These are phyloP conservation scores for Pseudonaja textilis DNA, from an alignment of 2,113 vertebrate species.

Conservation along the genomic window DNA sequence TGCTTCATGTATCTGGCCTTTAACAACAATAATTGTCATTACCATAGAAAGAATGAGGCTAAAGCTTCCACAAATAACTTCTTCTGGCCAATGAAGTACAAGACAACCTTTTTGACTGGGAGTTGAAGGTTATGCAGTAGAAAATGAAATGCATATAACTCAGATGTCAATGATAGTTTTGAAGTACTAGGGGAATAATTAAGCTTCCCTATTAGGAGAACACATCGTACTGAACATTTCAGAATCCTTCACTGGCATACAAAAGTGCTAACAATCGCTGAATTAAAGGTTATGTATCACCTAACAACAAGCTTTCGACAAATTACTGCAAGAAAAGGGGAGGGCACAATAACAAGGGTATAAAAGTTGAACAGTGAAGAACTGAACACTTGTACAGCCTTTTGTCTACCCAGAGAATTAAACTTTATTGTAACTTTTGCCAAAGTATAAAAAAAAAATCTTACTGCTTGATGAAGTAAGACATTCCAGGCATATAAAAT, in stretches of 20 bases:
- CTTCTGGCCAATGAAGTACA: slow-evolving; percentile 19
- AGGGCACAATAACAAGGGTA: slow-evolving; percentile 57
- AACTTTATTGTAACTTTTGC: slow-evolving; percentile 1
- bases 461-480: background rate
- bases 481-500: background rate
- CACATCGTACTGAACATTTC: slow-evolving; percentile 60
- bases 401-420: slow-evolving; percentile 16
- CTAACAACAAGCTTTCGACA: slow-evolving; percentile 79
- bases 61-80: slow-evolving; percentile 15
- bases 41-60: slow-evolving; percentile 36
- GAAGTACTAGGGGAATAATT: slow-evolving; percentile 66
- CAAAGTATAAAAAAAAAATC: background rate
- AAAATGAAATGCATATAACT: slow-evolving; percentile 49
- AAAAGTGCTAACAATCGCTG: slow-evolving; percentile 88
- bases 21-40: background rate
- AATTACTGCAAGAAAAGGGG: slow-evolving; percentile 71
- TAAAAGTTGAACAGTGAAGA: slow-evolving; percentile 54
- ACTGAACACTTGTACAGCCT: slow-evolving; percentile 21
- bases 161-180: slow-evolving; percentile 53
- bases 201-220: slow-evolving; percentile 57
- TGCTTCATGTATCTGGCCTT: slow-evolving; percentile 20
- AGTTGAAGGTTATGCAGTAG: slow-evolving; percentile 54
- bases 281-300: slow-evolving; percentile 89
- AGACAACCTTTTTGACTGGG: slow-evolving; percentile 32
- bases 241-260: slow-evolving; percentile 77